A percentile compares a stretch with the other conserved stretches of the same genome.
These are phyloP conservation scores for Linnaemya tessellans DNA, from an alignment of 2,888 invertebrate species.

Conservation along the genomic window DNA sequence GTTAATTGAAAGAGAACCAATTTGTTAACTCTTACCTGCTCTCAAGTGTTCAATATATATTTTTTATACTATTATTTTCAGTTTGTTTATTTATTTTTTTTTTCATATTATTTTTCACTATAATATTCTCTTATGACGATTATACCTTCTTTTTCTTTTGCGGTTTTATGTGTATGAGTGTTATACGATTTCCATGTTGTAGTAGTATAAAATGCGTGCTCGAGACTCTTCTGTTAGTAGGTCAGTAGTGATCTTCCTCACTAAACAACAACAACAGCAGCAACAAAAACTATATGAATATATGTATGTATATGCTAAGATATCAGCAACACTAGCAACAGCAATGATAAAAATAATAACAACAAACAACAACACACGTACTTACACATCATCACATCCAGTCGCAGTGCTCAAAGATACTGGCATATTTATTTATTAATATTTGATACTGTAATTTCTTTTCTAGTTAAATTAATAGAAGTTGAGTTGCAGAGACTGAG, in stretches of 20 bases:
- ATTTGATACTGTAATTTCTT: constrained; percentile 62
- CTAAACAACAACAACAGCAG: constrained; percentile 44
- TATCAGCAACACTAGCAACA: constrained; percentile 31
- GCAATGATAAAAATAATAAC: constrained; percentile 23
- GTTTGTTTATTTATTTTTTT: constrained; percentile 20
- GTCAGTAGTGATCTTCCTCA: constrained; percentile 74
- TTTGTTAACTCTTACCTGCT: constrained; percentile 34
- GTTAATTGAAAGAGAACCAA: constrained; percentile 44
- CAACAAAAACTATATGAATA: constrained; percentile 49
- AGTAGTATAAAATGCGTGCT: constrained; percentile 65
- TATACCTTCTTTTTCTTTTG: constrained; percentile 9
- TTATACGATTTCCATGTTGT: constrained; percentile 48
- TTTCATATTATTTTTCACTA: constrained; percentile 18
- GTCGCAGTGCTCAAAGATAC: constrained; percentile 9
- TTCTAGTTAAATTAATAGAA: constrained; percentile 45
- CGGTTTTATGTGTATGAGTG: constrained; percentile 23
- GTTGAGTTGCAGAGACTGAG: neutral
- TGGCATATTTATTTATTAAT: constrained; percentile 54
- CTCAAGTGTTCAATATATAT: constrained; percentile 33
- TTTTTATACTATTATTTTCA: constrained; percentile 31
- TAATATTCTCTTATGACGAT: constrained; percentile 48
- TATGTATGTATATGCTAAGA: constrained; percentile 47
- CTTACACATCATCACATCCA: neutral
- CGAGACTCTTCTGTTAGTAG: constrained; percentile 72
- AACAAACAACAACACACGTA: neutral